A percentile compares a stretch with the other conserved stretches of the same genome.
phyloP scores from a whole-genome alignment of 2,797 vertebrate species.

The Micropoecilia bifurca region DNA sequence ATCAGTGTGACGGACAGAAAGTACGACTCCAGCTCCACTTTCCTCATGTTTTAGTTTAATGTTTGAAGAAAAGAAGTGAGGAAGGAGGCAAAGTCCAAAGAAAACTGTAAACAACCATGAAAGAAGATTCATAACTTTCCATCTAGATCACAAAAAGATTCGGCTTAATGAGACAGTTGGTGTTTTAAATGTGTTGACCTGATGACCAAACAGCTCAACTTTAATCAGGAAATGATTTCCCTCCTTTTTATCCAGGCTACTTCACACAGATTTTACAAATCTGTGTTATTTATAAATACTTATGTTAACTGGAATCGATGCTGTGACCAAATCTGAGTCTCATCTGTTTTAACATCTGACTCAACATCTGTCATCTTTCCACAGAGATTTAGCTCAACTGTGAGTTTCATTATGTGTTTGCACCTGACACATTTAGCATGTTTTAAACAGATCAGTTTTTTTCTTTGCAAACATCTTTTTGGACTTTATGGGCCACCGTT shows the following conservation, averaged over 20 bases:
- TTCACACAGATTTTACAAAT: background rate
- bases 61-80: background rate
- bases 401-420: background rate
- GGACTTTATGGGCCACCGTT: background rate
- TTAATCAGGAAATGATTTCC: background rate
- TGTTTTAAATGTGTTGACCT: background rate
- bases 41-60: background rate
- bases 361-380: background rate
- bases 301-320: background rate
- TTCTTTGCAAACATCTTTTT: background rate
- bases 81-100: background rate
- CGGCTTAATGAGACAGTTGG: background rate
- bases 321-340: background rate
- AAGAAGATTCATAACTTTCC: background rate
- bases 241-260: background rate
- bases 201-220: background rate
- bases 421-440: background rate
- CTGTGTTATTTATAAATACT: background rate
- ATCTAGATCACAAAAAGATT: background rate
- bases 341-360: background rate
- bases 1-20: background rate
- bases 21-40: background rate
- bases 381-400: background rate
- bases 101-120: background rate
- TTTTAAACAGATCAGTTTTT: background rate